Evolutionary conservation across 2,113 vertebrate genomes (phyloP), one percentile per base, ranked within the genome.

Genomic region (Onychostruthus taczanowskii): DNA sequence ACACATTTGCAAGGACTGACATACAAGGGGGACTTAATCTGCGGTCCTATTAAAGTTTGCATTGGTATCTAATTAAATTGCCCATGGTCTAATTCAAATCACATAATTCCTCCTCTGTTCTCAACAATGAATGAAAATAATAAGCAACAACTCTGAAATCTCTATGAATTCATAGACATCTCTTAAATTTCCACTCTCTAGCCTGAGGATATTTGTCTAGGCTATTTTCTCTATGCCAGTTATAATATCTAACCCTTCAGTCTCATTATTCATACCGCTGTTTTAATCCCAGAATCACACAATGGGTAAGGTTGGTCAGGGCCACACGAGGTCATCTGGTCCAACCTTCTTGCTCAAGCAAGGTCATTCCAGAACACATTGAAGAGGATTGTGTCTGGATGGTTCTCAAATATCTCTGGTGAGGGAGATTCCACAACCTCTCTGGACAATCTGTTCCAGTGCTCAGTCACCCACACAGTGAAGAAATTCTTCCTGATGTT

Each of bases 381-480:
- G 26, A 27, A 80, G 26, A 66, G 17, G 14, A 58, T 6, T 43
- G 17, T 22, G 6, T 31, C 35, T 21, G 26, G 26, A 35, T 27
- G 5, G 12, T 23, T 73, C 17, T 49, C 5, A 0, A 31, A 37
- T 50, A 37, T 28, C 27, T 64, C 43, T 2, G 1, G 5, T 37
- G 3, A 50, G 59, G 21, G 43, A 37, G 10, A 66, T 4, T 50
- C 14, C 31, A 31, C 11, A 73, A 0, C 17, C 22, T 58, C 35
- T 49, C 31, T 13, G 10, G 14, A 0, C 13, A 50, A 6, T 27
- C 35, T 33, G 14, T 43, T 18, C 35, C 58, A 21, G 11, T 56
- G 20, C 13, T 11, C 5, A 5, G 31, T 23, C 2, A 44, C 9
- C 6, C 1, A 0, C 22, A 0, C 22, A 44, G 13, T 11, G 49